These are phyloP conservation scores for Metopolophium dirhodum DNA, from an alignment of 1,140 invertebrate genomes.

Conservation along the genomic window DNA sequence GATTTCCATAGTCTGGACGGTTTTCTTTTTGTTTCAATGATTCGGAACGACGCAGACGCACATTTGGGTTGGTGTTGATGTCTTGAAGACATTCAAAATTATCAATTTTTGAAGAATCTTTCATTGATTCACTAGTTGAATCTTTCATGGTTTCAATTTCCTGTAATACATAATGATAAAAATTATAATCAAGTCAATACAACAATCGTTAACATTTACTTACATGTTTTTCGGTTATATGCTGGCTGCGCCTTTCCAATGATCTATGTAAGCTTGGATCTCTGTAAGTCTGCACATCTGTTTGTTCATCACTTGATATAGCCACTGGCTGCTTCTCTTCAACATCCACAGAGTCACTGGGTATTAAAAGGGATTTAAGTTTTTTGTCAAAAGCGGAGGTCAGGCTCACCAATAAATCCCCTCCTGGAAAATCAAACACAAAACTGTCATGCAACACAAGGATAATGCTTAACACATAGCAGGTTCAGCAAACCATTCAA, in stretches of 20 bases:
- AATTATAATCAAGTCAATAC: background rate
- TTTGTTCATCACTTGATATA: constrained; percentile 30
- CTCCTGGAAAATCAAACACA: constrained; percentile 66
- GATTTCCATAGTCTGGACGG: constrained; percentile 60
- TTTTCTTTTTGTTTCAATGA: constrained; percentile 69
- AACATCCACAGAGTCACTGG: background rate
- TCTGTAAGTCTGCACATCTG: constrained; percentile 56
- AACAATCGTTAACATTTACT: background rate
- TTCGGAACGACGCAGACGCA: constrained; percentile 67
- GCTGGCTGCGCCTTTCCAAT: constrained; percentile 55
- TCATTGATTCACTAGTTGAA: background rate
- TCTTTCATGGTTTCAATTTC: constrained; percentile 54
- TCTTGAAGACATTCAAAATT: constrained; percentile 45
- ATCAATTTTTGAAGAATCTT: constrained; percentile 23
- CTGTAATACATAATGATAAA: constrained; percentile 3
- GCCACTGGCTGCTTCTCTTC: background rate
- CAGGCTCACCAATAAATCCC: constrained; percentile 72
- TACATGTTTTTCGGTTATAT: constrained; percentile 54
- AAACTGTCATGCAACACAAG: constrained; percentile 31
- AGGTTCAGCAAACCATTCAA: background rate
- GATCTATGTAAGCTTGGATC: constrained; percentile 61
- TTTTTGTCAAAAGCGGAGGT: constrained; percentile 80
- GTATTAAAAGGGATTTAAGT: constrained; percentile 69
- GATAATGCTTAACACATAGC: background rate
- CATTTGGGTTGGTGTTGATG: constrained; percentile 12